These are phyloP conservation scores for Hippocampus mohnikei DNA, from an alignment of 2,113 vertebrate genomes.

Conservation along the genomic window DNA sequence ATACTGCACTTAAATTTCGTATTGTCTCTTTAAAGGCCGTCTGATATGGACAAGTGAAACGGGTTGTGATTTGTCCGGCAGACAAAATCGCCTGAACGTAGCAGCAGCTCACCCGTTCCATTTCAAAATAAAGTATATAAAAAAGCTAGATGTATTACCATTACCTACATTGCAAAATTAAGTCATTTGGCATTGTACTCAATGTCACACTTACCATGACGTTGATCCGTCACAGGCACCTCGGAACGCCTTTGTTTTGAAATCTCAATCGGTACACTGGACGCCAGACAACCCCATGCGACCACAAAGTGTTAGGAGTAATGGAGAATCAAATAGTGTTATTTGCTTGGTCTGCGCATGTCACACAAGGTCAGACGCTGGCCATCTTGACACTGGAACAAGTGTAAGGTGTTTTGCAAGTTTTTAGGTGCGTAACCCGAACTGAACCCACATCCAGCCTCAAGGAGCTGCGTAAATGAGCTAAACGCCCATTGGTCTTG, in stretches of 20 bases:
- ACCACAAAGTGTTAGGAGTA: neutral
- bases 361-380: neutral
- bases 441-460: conserved; percentile 11
- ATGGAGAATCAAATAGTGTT: neutral
- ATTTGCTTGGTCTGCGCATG: neutral
- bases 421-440: conserved; percentile 1
- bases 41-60: neutral
- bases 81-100: neutral
- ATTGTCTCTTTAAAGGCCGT: neutral
- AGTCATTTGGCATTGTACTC: rapidly evolving
- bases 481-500: conserved; percentile 20
- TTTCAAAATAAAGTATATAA: conserved; percentile 14
- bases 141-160: neutral
- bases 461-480: neutral
- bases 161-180: rapidly evolving
- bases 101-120: rapidly evolving
- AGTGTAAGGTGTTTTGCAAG: neutral
- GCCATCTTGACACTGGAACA: neutral
- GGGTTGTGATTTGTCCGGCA: neutral
- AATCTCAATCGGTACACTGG: conserved; percentile 13
- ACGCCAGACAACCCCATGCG: neutral
- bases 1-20: too few relatives aligned
- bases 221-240: neutral
- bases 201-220: neutral
- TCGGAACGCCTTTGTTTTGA: conserved; percentile 33